Evolutionary conservation across 2,113 vertebrate genomes (phyloP), one percentile per base, ranked within the genome.

Genomic region (Anhinga rufa): DNA sequence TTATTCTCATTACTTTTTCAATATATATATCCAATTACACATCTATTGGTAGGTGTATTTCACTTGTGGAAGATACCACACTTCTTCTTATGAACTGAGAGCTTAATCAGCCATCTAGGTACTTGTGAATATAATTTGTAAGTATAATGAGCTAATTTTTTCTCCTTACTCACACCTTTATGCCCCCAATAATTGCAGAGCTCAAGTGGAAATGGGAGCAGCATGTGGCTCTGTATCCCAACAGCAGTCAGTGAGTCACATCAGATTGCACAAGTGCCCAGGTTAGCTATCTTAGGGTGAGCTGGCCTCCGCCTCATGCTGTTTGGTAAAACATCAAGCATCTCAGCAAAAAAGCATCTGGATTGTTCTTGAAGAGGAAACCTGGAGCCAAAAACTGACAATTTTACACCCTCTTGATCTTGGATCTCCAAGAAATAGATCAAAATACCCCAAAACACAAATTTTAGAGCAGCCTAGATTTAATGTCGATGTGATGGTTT

Each of bases 111-210:
- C n/a, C 48, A 79, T 61, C 61, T 26, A 85, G 87, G 57, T 79
- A 82, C 74, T 69, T 80, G 51, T 65, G 66, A 92, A 89, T 69
- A 60, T 24, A 72, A 91, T 89, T 94, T 94, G 89, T 89, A 85
- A 94, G 78, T 94, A 91, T 82, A 92, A 95, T 87, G 38, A 92
- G 18, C 71, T 85, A 48, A 17, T 86, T 78, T 95, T 89, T 86
- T 70, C 82, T 81, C 36, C 77, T 82, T 66, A n/a, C 19, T 81
- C 51, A 60, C 10, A 78, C 57, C 38, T 91, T 80, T 72, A 69
- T 69, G 44, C 4, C 48, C 57, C 34, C 17, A 79, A 0, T 82
- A 89, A 94, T 36, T 89, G 66, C 52, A 57, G 21, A 17, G 52
- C 51, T 95, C n/a, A 60, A 86, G 83, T 95, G 72, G 72, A 58